A percentile compares a stretch with the other conserved stretches of the same genome.
phyloP scores from a whole-genome alignment of 1,140 invertebrate species.

The Heliothis virescens region DNA sequence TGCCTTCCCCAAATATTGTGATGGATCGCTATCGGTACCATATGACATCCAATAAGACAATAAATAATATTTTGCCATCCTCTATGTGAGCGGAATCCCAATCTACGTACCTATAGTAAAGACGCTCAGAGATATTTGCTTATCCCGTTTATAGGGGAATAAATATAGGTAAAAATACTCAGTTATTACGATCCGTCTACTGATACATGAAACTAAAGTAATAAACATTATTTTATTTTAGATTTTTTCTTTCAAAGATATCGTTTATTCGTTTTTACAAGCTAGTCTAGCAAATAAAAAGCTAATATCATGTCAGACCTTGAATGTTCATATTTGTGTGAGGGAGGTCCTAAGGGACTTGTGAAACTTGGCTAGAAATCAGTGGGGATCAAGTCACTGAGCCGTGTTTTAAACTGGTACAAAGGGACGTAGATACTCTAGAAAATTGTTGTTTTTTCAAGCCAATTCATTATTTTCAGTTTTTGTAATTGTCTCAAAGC shows the following conservation, averaged over 20 bases:
- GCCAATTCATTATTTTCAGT: no score
- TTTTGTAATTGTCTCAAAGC: no score
- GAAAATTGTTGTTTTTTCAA: background rate
- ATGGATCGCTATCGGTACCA: constrained; percentile 33
- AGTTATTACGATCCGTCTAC: constrained; percentile 5
- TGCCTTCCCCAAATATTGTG: constrained; percentile 2
- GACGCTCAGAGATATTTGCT: constrained; percentile 8
- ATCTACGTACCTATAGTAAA: background rate
- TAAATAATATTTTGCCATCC: constrained; percentile 33
- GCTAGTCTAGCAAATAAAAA: background rate
- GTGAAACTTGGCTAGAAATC: background rate
- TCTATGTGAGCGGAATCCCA: background rate
- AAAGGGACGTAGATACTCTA: background rate
- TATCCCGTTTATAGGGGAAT: constrained; percentile 6
- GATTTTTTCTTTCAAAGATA: background rate
- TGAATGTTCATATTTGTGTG: background rate
- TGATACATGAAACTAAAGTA: background rate
- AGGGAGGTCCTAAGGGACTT: background rate
- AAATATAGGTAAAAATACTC: background rate
- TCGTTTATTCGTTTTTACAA: background rate
- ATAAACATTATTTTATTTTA: constrained; percentile 14
- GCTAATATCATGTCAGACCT: background rate
- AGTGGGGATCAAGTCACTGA: background rate
- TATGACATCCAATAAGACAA: constrained; percentile 36
- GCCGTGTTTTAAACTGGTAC: background rate